Evolutionary conservation across 2,113 vertebrate genomes (phyloP).

Genomic region (Callorhinus ursinus): DNA sequence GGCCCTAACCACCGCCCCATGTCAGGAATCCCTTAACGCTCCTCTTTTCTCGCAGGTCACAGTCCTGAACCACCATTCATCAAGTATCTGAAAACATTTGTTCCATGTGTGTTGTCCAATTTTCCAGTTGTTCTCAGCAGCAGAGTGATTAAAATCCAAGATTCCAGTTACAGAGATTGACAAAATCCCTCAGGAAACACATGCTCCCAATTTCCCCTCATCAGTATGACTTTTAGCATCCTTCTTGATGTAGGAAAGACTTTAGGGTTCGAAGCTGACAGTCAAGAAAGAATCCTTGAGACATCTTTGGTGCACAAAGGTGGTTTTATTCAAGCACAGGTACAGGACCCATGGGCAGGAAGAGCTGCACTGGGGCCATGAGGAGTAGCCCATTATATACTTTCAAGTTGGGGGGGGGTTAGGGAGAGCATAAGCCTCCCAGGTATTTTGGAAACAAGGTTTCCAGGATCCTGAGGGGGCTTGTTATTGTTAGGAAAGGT

Average conservation of each 20-base stretch:
- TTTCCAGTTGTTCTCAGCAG: neutral
- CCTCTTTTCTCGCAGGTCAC: neutral
- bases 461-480: too few species aligned
- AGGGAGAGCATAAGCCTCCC: too few species aligned
- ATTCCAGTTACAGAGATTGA: neutral
- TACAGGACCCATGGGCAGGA: too few species aligned
- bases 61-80: rapidly evolving
- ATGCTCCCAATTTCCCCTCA: neutral
- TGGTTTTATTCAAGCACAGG: too few species aligned
- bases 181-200: neutral
- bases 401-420: too few species aligned
- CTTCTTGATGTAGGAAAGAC: neutral
- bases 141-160: neutral
- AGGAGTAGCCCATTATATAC: too few species aligned
- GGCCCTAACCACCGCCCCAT: neutral
- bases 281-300: too few species aligned
- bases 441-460: too few species aligned
- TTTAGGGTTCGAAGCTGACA: too few species aligned
- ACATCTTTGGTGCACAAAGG: too few species aligned
- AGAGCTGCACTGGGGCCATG: too few species aligned
- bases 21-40: neutral
- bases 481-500: too few species aligned
- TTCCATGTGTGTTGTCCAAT: neutral
- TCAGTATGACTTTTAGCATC: neutral
- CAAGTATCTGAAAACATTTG: neutral